A percentile compares a stretch with the other conserved stretches of the same genome.
Evolutionary conservation across 2,797 vertebrate species (phyloP).

Genomic region (Crenichthys baileyi): DNA sequence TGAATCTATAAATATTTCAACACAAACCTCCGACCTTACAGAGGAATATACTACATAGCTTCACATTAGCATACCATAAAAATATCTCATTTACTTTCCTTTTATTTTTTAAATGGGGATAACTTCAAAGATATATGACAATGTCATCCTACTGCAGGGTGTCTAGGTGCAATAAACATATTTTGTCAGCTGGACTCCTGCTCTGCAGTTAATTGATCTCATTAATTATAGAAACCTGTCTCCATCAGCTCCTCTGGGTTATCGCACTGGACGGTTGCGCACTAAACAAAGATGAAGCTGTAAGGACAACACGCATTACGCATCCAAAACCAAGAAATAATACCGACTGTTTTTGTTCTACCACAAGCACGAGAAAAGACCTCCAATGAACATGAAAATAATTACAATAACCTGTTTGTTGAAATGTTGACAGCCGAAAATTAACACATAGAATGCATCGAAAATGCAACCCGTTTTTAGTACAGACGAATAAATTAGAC

Average conservation of each 20-base stretch:
- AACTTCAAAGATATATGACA: neutral
- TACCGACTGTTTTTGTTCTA: neutral
- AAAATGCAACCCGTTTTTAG: neutral
- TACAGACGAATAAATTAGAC: too few species aligned
- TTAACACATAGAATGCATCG: neutral
- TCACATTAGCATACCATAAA: neutral
- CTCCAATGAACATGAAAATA: neutral
- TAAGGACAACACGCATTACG: too few species aligned
- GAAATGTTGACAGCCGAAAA: neutral
- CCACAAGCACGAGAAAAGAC: neutral
- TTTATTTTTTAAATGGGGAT: neutral
- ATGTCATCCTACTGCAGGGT: neutral
- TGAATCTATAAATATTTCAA: too few species aligned
- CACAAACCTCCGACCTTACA: too few species aligned
- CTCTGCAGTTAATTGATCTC: slow-evolving; percentile 29
- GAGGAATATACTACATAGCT: too few species aligned
- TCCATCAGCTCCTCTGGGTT: neutral
- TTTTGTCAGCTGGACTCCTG: slow-evolving; percentile 7
- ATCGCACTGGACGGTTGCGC: slow-evolving; percentile 8
- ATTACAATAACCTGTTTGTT: neutral
- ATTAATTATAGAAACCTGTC: slow-evolving; percentile 26
- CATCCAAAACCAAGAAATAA: neutral
- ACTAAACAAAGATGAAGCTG: neutral
- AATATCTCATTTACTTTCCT: neutral
- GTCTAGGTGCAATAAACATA: neutral